A percentile compares a stretch with the other conserved stretches of the same genome.
Conservation (phyloP, 2,888 invertebrate species). For the Drosophila hamatofila region DNA sequence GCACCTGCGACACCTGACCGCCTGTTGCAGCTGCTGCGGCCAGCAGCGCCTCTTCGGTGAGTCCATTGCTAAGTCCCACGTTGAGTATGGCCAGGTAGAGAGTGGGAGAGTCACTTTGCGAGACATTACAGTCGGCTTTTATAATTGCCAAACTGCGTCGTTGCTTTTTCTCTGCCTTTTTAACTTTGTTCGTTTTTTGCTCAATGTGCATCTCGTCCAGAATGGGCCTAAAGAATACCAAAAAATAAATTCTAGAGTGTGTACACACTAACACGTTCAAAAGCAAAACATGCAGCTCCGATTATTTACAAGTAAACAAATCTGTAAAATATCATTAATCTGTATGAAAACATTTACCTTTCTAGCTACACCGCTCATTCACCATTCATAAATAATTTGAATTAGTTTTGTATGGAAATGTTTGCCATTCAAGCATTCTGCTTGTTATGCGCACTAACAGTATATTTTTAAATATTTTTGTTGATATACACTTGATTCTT, state of each 20-base stretch:
- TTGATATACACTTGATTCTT: conserved; percentile 19
- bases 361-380: not conserved
- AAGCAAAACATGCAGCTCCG: not conserved
- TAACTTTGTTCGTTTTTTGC: conserved; percentile 65
- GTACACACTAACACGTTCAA: conserved; percentile 22
- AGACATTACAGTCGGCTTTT: conserved; percentile 84
- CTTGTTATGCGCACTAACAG: not conserved
- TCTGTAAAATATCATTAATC: not conserved
- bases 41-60: conserved; percentile 88
- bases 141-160: conserved; percentile 85
- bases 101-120: conserved; percentile 82
- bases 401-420: conserved; percentile 17
- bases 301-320: not conserved
- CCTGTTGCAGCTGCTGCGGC: conserved; percentile 86
- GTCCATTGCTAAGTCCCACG: conserved; percentile 93
- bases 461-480: conserved; percentile 7
- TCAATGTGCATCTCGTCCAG: conserved; percentile 56
- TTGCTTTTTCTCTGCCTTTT: conserved; percentile 85
- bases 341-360: conserved; percentile 20
- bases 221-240: conserved; percentile 40
- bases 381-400: too few species aligned
- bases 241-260: conserved; percentile 14
- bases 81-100: conserved; percentile 89
- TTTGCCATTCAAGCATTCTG: conserved; percentile 2
- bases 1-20: conserved; percentile 87